Conservation (phyloP, 1,140 invertebrate genomes). For the Ylistrum balloti region DNA sequence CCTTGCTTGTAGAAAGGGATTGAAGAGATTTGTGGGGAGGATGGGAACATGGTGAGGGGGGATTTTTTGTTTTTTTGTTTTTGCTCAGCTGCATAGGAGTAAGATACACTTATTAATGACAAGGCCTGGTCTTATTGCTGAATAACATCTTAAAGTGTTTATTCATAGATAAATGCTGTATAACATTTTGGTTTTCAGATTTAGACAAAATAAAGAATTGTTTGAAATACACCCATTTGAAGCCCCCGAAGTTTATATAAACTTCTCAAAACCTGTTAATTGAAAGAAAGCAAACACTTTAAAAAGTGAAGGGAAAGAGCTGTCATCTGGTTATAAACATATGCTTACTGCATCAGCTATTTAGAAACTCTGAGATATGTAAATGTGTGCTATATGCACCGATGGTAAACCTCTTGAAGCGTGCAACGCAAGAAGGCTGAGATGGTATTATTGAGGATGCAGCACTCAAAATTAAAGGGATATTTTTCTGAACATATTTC, state of each 20-base stretch:
- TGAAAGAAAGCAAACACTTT: conserved; percentile 1
- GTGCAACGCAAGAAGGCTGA: neutral
- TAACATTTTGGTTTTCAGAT: neutral
- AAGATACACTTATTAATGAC: neutral
- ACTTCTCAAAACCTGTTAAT: neutral
- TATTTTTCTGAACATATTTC: too few species aligned
- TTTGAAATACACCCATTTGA: neutral
- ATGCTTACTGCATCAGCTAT: neutral
- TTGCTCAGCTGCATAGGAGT: too few species aligned
- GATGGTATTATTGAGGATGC: neutral
- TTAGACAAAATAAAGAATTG: neutral
- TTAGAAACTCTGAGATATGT: neutral
- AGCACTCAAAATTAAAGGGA: neutral
- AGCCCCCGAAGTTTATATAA: neutral
- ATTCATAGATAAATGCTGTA: neutral
- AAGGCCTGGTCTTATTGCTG: neutral
- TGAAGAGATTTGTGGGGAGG: too few species aligned
- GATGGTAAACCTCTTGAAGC: neutral
- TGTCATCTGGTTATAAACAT: neutral
- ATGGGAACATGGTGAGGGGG: too few species aligned
- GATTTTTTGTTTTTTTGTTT: too few species aligned
- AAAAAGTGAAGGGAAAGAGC: neutral
- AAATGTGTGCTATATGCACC: neutral
- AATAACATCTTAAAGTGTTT: neutral
- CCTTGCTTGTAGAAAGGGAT: too few species aligned